A percentile compares a stretch with the other conserved stretches of the same genome.
These are phyloP conservation scores for Brachyptera risi DNA, from an alignment of 2,888 invertebrate species.

Conservation along the genomic window DNA sequence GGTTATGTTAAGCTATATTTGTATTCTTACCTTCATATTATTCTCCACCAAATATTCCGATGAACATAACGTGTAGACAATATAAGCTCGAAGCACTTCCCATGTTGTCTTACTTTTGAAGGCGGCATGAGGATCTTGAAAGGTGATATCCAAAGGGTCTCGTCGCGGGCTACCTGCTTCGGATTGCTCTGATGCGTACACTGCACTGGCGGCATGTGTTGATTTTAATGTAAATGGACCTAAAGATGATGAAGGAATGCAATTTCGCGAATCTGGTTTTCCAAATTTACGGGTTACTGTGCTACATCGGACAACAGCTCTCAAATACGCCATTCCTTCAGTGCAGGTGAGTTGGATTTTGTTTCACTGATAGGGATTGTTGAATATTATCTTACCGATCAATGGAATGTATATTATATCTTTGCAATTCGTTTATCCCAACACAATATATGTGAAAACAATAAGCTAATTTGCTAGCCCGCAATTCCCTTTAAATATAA, in stretches of 20 bases:
- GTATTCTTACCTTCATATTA: slow-evolving; percentile 76
- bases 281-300: too few relatives aligned
- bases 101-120: slow-evolving; percentile 94
- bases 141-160: slow-evolving; percentile 78
- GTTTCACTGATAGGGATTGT: too few relatives aligned
- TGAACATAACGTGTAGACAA: slow-evolving; percentile 90
- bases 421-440: too few relatives aligned
- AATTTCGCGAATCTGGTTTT: slow-evolving; percentile 45
- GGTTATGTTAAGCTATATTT: background rate
- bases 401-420: too few relatives aligned
- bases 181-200: background rate
- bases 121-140: slow-evolving; percentile 84
- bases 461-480: background rate
- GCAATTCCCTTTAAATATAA: background rate
- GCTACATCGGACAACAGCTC: slow-evolving; percentile 46
- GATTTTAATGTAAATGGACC: slow-evolving; percentile 41
- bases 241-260: slow-evolving; percentile 25
- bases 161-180: slow-evolving; percentile 22
- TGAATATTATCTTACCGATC: too few relatives aligned
- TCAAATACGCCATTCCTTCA: slow-evolving; percentile 48
- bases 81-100: slow-evolving; percentile 84
- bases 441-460: too few relatives aligned
- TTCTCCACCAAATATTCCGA: slow-evolving; percentile 83
- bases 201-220: slow-evolving; percentile 35
- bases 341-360: background rate